phyloP scores from a whole-genome alignment of 2,113 vertebrate species.

The Taxidea taxus region DNA sequence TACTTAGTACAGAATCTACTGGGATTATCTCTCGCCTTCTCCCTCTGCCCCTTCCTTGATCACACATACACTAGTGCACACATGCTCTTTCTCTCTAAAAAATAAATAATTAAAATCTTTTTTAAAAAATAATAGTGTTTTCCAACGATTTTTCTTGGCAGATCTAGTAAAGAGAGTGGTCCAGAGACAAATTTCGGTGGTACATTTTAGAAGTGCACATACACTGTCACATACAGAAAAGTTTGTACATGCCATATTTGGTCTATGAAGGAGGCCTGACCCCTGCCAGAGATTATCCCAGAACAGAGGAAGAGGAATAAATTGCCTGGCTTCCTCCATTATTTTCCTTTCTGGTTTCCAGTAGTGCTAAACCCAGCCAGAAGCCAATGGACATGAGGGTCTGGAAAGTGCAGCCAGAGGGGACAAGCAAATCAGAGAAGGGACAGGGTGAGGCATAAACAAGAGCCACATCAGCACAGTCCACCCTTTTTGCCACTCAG shows the following conservation, averaged over 20 bases:
- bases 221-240: background rate
- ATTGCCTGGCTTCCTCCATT: background rate
- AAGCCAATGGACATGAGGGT: background rate
- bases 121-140: background rate
- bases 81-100: background rate
- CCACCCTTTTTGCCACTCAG: background rate
- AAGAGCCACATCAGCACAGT: background rate
- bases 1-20: background rate
- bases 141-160: background rate
- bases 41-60: background rate
- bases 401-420: background rate
- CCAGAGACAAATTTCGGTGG: background rate
- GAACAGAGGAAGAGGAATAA: background rate
- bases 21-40: background rate
- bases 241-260: background rate
- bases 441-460: background rate
- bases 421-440: background rate
- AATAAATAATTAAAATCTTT: background rate
- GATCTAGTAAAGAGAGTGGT: background rate
- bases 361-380: background rate
- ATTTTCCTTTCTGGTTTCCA: background rate
- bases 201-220: background rate
- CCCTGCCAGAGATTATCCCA: background rate
- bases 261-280: background rate
- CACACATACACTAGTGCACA: background rate